Percentiles rank a stretch among this genome's conserved stretches.
Conservation (phyloP, 2,113 vertebrate genomes). For the Terrapene triunguis region DNA sequence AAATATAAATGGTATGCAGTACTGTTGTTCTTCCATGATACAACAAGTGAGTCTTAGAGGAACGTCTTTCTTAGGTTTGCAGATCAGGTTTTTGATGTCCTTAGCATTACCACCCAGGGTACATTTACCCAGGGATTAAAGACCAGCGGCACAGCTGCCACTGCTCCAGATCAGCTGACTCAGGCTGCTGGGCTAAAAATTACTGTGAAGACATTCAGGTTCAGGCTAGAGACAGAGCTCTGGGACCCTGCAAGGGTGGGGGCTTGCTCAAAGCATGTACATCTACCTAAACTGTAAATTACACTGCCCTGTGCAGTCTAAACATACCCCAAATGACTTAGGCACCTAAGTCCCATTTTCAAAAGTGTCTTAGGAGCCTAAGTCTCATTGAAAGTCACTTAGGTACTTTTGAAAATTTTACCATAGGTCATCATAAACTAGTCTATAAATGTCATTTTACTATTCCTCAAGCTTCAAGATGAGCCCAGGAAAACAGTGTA, state of each 20-base stretch:
- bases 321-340: background rate
- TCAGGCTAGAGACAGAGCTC: background rate
- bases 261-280: background rate
- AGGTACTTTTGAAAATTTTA: background rate
- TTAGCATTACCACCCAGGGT: background rate
- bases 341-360: background rate
- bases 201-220: background rate
- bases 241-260: background rate
- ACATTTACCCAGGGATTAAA: background rate
- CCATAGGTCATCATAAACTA: background rate
- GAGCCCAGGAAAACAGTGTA: background rate
- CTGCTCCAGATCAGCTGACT: background rate
- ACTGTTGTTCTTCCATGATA: background rate
- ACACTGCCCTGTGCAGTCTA: background rate
- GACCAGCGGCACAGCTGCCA: background rate
- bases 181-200: background rate
- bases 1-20: background rate
- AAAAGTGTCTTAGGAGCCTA: background rate
- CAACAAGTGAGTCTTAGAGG: constrained; percentile 30
- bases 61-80: constrained; percentile 22
- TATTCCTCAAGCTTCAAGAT: background rate
- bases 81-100: constrained; percentile 27
- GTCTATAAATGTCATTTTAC: background rate
- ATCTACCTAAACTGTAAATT: background rate
- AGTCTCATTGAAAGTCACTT: background rate